Base-by-base conservation (phyloP, 2,888 invertebrate species). In the Notodromas monacha region DNA sequence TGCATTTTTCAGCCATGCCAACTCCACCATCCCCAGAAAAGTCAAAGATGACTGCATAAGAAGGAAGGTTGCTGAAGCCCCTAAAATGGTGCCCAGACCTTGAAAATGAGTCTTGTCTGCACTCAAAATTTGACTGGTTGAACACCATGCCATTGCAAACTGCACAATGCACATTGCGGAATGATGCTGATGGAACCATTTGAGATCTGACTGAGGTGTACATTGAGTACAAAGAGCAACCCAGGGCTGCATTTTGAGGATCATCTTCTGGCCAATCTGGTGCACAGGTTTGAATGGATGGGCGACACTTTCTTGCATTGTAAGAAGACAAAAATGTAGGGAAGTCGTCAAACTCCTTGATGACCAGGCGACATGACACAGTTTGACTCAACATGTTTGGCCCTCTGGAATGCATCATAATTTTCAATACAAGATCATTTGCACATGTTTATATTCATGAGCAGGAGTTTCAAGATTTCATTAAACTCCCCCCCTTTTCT, bases 131-230 rank as follows among this genome's bases (percentile, higher is more conserved):
- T 11, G n/a, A n/a, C 4, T 12, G 15, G 12, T 6, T 28, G 15
- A 5, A 12, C 14, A 10, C 35, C 28, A 35, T 40, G 34, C 30
- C 34, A 34, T 41, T 39, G 28, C 43, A 43, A 4, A 33, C 12
- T 13, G 43, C 44, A 33, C 45, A 46, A 36, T 45, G 43, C 3
- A 40, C 42, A 34, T 46, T 45, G 34, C 42, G 44, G n/a, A n/a
- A n/a, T n/a, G n/a, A n/a, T n/a, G n/a, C n/a, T n/a, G n/a, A n/a
- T n/a, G n/a, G n/a, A n/a, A n/a, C n/a, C n/a, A n/a, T n/a, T n/a
- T n/a, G n/a, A n/a, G n/a, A n/a, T n/a, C n/a, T n/a, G n/a, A n/a
- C n/a, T n/a, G n/a, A n/a, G n/a, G n/a, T n/a, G 37, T 38, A 43
- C 8, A 38, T 31, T 14, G 37, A 34, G 16, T 39, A 39, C 12